Evolutionary conservation across 2,113 vertebrate species (phyloP), one percentile per base, ranked within the genome.

Genomic region (Donacobius atricapilla): DNA sequence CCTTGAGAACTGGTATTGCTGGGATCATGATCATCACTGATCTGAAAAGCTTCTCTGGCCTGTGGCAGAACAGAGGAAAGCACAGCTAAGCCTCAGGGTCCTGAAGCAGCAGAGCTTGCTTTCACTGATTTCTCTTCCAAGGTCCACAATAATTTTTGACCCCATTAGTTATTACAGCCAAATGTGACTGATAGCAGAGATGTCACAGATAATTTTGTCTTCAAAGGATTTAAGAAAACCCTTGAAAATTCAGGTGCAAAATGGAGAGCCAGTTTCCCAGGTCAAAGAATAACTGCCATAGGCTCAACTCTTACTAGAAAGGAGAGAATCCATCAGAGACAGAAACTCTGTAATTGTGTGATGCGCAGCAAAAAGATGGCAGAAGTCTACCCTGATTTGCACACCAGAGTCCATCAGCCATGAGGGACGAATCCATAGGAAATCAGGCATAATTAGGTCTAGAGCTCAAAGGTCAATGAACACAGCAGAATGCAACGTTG

Each of bases 401-500:
- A 66, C 33, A 61, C 12, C 5, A 4, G 73, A 75, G 20, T 54
- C 56, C 30, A 45, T 47, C 53, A 90, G 3, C 45, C 57, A 24
- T 0, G 0, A 90, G 27, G 25, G 39, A 56, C 0, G 0, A 54
- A 80, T 84, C 22, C 47, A 10, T 28, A 75, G 60, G 42, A 91
- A 35, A 86, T 63, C 39, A 24, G 35, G 76, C 33, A 47, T 90
- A 70, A 77, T 80, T 72, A 83, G 25, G 21, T 61, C 20, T 57
- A 69, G 86, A 86, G 58, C 83, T 93, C 83, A 92, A 89, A 92
- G 85, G 91, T 90, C 90, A 90, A 20, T 12, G 39, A 90, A 60
- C 44, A 37, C 35, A 86, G 39, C 33, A 81, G 90, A 92, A 83
- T 22, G n/a, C 92, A 89, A 25, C 20, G 25, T 66, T 83, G 80